phyloP scores from a whole-genome alignment of 2,113 vertebrate species.

The Passerina amoena region DNA sequence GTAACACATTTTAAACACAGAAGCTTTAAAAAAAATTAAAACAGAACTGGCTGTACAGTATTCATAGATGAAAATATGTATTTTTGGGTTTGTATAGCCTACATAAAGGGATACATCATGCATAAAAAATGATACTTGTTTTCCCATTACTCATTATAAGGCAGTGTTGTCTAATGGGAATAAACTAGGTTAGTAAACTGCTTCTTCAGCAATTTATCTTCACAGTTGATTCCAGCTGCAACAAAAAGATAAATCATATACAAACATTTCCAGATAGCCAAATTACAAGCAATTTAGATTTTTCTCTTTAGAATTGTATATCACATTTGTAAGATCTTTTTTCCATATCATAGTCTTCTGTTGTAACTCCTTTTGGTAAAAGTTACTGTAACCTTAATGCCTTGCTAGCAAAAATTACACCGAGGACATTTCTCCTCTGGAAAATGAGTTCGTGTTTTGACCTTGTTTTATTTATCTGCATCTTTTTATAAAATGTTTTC shows the following conservation, averaged over 20 bases:
- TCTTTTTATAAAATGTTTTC: not conserved
- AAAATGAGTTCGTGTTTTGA: slow-evolving; percentile 27
- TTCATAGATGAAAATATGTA: not conserved
- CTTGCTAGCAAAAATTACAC: not conserved
- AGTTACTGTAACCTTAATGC: not conserved
- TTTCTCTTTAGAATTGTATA: not conserved
- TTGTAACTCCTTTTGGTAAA: not conserved
- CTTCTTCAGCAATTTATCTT: slow-evolving; percentile 59
- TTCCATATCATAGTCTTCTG: not conserved
- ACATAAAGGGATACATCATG: slow-evolving; percentile 17
- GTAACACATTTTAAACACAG: not conserved
- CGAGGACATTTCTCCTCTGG: not conserved
- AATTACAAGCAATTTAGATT: slow-evolving; percentile 20
- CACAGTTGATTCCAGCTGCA: slow-evolving; percentile 29
- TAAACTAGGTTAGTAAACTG: slow-evolving; percentile 48
- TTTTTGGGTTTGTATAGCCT: not conserved
- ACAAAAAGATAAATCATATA: slow-evolving; percentile 39
- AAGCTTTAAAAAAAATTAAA: not conserved
- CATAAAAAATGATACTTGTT: slow-evolving; percentile 48
- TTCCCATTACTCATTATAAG: slow-evolving; percentile 56
- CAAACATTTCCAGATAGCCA: slow-evolving; percentile 15
- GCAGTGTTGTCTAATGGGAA: slow-evolving; percentile 7
- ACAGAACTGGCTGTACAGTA: not conserved
- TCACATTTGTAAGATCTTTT: not conserved
- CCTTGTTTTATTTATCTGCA: slow-evolving; percentile 2